These are phyloP conservation scores for Blomia tropicalis DNA, from an alignment of 2,888 invertebrate species.

Conservation along the genomic window DNA sequence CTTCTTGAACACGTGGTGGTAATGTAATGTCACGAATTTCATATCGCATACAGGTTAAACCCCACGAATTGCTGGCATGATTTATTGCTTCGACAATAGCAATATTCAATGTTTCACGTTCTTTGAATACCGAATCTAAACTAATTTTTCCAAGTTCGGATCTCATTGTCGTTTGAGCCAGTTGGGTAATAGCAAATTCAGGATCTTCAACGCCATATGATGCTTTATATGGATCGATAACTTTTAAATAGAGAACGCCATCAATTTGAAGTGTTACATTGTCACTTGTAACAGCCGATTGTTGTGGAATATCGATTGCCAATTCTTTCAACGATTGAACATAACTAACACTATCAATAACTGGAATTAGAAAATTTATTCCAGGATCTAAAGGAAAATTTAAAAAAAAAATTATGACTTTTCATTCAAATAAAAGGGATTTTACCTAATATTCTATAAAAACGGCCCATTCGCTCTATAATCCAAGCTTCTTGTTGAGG, in stretches of 20 bases:
- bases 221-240: slow-evolving; percentile 79
- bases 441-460: slow-evolving; percentile 57
- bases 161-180: slow-evolving; percentile 99
- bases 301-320: slow-evolving; percentile 95
- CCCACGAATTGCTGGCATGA: slow-evolving; percentile 96
- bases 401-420: slow-evolving; percentile 33
- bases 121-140: slow-evolving; percentile 86
- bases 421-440: neutral
- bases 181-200: slow-evolving; percentile 94
- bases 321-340: slow-evolving; percentile 98
- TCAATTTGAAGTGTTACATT: slow-evolving; percentile 93
- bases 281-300: slow-evolving; percentile 89
- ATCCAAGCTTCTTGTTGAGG: slow-evolving; percentile 97
- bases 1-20: slow-evolving; percentile 81
- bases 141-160: slow-evolving; percentile 95
- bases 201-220: slow-evolving; percentile 98
- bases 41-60: slow-evolving; percentile 83
- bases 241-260: slow-evolving; percentile 84
- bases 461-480: slow-evolving; percentile 95
- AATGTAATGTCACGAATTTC: slow-evolving; percentile 82
- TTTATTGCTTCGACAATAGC: slow-evolving; percentile 87
- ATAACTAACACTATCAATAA: slow-evolving; percentile 83
- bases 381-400: slow-evolving; percentile 59
- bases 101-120: slow-evolving; percentile 84
- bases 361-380: slow-evolving; percentile 72